Conservation (phyloP, 2,888 invertebrate species). For the Thecocarcelia acutangulata region DNA sequence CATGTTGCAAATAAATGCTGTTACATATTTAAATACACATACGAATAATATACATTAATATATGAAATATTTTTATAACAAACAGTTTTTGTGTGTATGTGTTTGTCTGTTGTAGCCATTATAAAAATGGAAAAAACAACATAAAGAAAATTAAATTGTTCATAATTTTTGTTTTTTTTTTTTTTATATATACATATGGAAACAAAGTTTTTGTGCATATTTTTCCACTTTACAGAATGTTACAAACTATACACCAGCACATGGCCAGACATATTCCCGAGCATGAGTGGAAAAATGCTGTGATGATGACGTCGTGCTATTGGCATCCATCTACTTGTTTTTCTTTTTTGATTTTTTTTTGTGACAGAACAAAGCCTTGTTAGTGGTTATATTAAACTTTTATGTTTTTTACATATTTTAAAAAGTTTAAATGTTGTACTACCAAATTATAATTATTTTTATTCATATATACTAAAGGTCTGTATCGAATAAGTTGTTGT, state of each 20-base stretch:
- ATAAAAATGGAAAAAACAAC: conserved; percentile 28
- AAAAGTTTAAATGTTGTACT: not conserved
- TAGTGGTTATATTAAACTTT: conserved; percentile 43
- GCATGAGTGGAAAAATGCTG: not conserved
- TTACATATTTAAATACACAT: not conserved
- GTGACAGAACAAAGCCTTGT: conserved; percentile 41
- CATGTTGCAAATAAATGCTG: conserved; percentile 22
- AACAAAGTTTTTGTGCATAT: conserved; percentile 54
- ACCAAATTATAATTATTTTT: not conserved
- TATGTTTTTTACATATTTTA: not conserved
- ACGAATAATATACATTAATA: not conserved
- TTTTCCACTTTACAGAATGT: conserved; percentile 64
- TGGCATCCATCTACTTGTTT: too few species aligned
- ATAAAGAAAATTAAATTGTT: conserved; percentile 53
- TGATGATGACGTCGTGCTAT: conserved; percentile 20
- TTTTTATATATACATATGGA: conserved; percentile 21
- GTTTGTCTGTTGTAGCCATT: conserved; percentile 11
- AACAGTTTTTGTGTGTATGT: conserved; percentile 1
- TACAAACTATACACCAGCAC: conserved; percentile 44
- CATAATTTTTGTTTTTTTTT: conserved; percentile 19
- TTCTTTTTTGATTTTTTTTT: conserved; percentile 29
- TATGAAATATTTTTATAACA: conserved; percentile 21
- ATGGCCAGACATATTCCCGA: conserved; percentile 12
- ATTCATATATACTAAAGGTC: too few species aligned
- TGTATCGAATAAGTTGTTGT: too few species aligned